Evolutionary conservation across 2,888 invertebrate genomes (phyloP), one percentile per base, ranked within the genome.

Genomic region (Pterostichus niger): DNA sequence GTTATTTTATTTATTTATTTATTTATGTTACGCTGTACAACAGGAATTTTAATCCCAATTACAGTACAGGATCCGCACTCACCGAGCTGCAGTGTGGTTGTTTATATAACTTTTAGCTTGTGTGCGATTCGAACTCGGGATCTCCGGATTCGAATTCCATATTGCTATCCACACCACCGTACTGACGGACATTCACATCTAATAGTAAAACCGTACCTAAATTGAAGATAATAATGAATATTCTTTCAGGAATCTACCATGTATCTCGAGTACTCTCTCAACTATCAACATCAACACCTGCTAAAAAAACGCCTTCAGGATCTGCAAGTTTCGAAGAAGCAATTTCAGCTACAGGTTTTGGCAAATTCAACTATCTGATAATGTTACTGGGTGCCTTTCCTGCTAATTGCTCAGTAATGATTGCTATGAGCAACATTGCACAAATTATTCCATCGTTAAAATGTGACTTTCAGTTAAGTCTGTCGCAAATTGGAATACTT

Each of bases 371-470:
- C 89, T 87, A 93, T 10, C 87, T 92, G 9, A 87, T 93, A 82
- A 88, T 95, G 77, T 90, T 92, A 0, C 87, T 95, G 85, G 91
- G 93, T 83, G 91, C 92, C 0, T 88, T 94, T 73, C 94, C 94
- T 0, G 93, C 93, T 44, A 93, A 93, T 87, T 93, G 94, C 92
- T 92, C 94, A 7, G 92, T 93, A 6, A 92, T 94, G 24, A 94
- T 94, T 84, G 95, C 95, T 87, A 94, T 95, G 84, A 94, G 95
- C 75, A 93, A 94, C 2, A 92, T 94, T 86, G 94, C 95, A 0
- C 96, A 94, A 87, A 93, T 96, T 86, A 91, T 96, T 87, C 95
- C 96, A 0, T 92, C 93, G 46, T 95, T 95, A 0, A 94, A 95
- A 88, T 96, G 96, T 86, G 94, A 95, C 86, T 92, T 96, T 86